These are phyloP conservation scores for Xestia ashworthii DNA, from an alignment of 2,888 invertebrate genomes.

Conservation along the genomic window DNA sequence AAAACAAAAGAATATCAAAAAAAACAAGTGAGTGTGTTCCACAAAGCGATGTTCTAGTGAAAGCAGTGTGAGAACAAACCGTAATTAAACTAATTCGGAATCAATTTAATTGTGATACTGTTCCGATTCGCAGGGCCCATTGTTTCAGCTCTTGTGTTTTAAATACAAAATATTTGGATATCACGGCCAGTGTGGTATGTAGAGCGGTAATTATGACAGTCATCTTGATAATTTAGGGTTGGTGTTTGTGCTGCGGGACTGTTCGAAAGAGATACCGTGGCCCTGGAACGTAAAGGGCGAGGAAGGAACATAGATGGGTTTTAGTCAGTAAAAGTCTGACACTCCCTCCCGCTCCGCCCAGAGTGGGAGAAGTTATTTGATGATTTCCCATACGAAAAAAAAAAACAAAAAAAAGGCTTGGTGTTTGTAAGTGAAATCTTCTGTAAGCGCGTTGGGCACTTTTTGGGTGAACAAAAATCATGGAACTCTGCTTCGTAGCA, in stretches of 20 bases:
- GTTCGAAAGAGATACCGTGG: too few species aligned
- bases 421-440: not conserved
- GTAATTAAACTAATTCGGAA: constrained; percentile 63
- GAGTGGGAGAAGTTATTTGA: too few species aligned
- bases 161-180: constrained; percentile 60
- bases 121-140: constrained; percentile 70
- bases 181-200: constrained; percentile 57
- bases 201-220: constrained; percentile 52
- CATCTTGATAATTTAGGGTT: constrained; percentile 35
- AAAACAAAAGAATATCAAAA: constrained; percentile 34
- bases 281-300: too few species aligned
- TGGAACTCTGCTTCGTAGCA: too few species aligned
- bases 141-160: constrained; percentile 56
- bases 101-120: constrained; percentile 68
- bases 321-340: too few species aligned
- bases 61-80: constrained; percentile 66
- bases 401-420: too few species aligned
- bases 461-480: too few species aligned
- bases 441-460: too few species aligned
- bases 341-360: too few species aligned
- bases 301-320: too few species aligned
- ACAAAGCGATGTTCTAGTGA: constrained; percentile 62
- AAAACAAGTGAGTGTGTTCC: constrained; percentile 45
- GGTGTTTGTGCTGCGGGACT: too few species aligned
- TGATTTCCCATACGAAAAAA: too few species aligned